Evolutionary conservation across 1,140 invertebrate species (phyloP).

Genomic region (Zophobas morio): DNA sequence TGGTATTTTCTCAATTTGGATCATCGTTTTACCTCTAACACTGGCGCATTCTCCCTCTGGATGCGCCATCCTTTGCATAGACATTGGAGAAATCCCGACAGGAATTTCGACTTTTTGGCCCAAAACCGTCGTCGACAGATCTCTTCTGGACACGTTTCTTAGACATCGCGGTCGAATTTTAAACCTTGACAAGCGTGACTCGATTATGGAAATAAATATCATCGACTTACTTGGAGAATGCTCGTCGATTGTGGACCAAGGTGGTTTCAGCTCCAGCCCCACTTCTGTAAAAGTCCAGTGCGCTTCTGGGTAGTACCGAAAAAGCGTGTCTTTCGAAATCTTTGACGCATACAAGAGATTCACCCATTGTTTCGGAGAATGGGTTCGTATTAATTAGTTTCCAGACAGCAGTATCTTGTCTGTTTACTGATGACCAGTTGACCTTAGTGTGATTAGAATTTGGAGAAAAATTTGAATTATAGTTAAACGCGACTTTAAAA

Average conservation of each 20-base stretch:
- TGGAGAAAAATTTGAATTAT: too few relatives aligned
- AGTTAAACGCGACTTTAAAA: too few relatives aligned
- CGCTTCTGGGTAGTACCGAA: conserved; percentile 75
- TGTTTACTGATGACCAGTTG: conserved; percentile 18
- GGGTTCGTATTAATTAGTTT: background rate
- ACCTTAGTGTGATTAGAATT: conserved; percentile 24
- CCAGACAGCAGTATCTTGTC: background rate
- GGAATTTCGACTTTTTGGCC: conserved; percentile 83
- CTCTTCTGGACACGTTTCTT: conserved; percentile 79
- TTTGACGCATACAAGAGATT: conserved; percentile 76
- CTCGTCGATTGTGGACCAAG: conserved; percentile 81
- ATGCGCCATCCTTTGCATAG: conserved; percentile 95
- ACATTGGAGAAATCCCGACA: conserved; percentile 90
- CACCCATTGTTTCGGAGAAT: conserved; percentile 4
- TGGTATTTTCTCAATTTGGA: background rate
- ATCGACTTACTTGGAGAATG: conserved; percentile 82
- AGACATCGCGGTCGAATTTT: conserved; percentile 86
- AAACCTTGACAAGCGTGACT: conserved; percentile 71
- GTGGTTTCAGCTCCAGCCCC: conserved; percentile 89
- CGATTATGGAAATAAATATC: background rate
- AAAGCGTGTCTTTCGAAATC: conserved; percentile 87
- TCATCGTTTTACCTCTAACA: conserved; percentile 77
- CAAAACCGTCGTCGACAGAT: conserved; percentile 77
- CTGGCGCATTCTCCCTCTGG: conserved; percentile 90
- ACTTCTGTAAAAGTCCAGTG: conserved; percentile 90